Evolutionary conservation across 1,140 invertebrate genomes (phyloP).

Genomic region (Triops longicaudatus): DNA sequence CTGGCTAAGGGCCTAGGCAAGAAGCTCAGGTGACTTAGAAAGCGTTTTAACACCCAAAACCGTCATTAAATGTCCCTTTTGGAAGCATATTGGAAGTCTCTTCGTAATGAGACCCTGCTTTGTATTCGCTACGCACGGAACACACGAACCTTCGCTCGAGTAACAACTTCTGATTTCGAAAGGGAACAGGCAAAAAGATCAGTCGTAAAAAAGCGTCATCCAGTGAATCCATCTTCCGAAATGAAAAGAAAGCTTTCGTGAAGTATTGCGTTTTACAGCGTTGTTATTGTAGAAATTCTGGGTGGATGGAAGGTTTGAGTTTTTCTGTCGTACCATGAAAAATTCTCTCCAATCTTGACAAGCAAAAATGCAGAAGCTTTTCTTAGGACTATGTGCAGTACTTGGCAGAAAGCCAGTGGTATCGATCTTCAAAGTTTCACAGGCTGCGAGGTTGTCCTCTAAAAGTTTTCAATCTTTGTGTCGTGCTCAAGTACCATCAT

Average conservation of each 20-base stretch:
- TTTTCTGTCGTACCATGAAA: background rate
- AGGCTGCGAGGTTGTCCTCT: background rate
- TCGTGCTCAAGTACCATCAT: constrained; percentile 6
- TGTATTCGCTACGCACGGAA: background rate
- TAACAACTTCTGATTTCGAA: background rate
- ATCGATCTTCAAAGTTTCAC: background rate
- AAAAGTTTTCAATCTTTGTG: background rate
- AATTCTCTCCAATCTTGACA: background rate
- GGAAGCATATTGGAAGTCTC: background rate
- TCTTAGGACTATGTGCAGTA: background rate
- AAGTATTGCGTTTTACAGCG: background rate
- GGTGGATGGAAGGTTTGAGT: background rate
- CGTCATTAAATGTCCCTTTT: background rate
- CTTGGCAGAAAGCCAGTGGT: background rate
- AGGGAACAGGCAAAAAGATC: background rate
- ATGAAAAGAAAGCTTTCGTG: background rate
- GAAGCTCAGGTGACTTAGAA: background rate
- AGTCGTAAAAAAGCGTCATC: background rate
- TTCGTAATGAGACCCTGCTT: background rate
- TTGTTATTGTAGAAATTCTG: background rate
- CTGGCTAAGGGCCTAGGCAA: background rate
- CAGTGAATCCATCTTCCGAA: background rate
- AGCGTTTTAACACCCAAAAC: constrained; percentile 7
- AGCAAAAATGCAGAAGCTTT: background rate
- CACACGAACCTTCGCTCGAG: background rate